Conservation (phyloP, 2,113 vertebrate genomes). For the Dasyurus viverrinus region DNA sequence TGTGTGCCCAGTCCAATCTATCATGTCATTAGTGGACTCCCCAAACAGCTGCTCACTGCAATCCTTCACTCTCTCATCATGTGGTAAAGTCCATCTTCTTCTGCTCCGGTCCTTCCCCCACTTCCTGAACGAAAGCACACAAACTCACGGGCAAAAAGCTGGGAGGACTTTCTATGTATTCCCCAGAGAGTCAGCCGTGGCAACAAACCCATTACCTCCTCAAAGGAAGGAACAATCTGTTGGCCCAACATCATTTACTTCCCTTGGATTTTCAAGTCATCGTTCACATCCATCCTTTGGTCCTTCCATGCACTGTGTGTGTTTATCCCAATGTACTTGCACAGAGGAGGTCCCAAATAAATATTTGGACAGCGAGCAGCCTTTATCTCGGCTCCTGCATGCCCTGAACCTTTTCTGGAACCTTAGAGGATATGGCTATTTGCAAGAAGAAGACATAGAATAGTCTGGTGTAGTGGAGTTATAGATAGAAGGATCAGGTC, state of each 20-base stretch:
- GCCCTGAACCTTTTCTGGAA: constrained; percentile 62
- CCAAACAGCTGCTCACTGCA: constrained; percentile 1
- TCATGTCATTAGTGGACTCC: not conserved
- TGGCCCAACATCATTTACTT: not conserved
- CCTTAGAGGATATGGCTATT: constrained; percentile 71
- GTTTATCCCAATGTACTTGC: not conserved
- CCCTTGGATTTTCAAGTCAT: not conserved
- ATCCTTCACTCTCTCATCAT: not conserved
- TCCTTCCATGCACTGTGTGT: not conserved
- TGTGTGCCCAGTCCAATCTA: constrained; percentile 10
- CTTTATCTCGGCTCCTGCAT: constrained; percentile 53
- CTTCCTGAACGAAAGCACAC: not conserved
- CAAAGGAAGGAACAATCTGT: not conserved
- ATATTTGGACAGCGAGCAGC: constrained; percentile 56
- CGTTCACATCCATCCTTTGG: not conserved
- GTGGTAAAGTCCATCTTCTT: constrained; percentile 5
- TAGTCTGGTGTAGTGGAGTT: not conserved
- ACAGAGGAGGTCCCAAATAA: constrained; percentile 67
- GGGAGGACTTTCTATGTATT: not conserved
- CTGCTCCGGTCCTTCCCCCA: not conserved
- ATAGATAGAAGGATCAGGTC: not conserved
- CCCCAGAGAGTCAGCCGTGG: not conserved
- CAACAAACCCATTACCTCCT: not conserved
- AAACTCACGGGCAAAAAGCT: not conserved
- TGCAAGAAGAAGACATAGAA: constrained; percentile 54